Percentiles rank a stretch among this genome's conserved stretches.
phyloP scores from a whole-genome alignment of 2,113 vertebrate genomes.

The Gymnobelideus leadbeateri region DNA sequence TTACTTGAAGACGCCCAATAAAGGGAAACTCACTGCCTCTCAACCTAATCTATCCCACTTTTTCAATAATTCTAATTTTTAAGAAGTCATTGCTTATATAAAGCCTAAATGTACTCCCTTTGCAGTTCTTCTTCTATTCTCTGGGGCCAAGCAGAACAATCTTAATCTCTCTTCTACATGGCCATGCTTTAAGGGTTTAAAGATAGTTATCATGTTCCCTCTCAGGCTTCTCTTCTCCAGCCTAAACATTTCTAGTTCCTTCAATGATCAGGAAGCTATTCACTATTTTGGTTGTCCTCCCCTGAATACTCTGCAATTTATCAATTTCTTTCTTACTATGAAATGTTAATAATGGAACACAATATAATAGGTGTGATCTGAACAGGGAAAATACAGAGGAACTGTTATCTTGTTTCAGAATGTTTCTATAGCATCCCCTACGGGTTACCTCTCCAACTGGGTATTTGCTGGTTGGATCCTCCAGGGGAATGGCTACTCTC shows the following conservation, averaged over 20 bases:
- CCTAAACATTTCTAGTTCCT: background rate
- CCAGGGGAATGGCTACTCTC: background rate
- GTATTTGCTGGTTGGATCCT: background rate
- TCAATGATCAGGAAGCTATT: background rate
- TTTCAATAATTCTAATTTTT: background rate
- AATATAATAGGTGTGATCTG: background rate
- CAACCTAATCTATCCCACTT: background rate
- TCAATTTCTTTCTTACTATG: background rate
- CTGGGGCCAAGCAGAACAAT: background rate
- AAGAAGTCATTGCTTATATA: background rate
- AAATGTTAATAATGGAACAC: background rate
- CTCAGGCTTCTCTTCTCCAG: background rate
- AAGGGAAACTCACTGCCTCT: background rate
- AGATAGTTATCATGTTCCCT: background rate
- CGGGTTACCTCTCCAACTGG: background rate
- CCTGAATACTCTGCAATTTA: background rate
- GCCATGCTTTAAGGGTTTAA: background rate
- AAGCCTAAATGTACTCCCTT: background rate
- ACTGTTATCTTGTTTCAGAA: background rate
- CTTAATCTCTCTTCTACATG: background rate
- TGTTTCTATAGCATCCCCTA: background rate
- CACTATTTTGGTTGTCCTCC: background rate
- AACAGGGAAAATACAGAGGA: background rate
- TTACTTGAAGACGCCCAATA: background rate
- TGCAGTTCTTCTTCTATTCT: too few species aligned